These are phyloP conservation scores for Cerastis rubricosa DNA, from an alignment of 2,888 invertebrate species.

Conservation along the genomic window DNA sequence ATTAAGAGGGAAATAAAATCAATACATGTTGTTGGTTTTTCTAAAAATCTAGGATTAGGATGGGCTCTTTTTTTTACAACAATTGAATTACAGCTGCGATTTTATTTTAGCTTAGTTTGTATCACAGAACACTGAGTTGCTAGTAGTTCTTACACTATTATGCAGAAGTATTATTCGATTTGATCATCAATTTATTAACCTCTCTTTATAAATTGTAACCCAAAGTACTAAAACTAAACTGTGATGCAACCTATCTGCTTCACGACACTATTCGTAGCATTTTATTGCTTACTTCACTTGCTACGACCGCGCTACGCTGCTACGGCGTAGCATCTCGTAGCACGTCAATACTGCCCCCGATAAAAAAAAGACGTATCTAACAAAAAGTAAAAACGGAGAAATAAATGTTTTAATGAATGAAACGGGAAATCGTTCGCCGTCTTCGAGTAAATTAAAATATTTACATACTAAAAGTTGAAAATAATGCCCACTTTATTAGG, in stretches of 20 bases:
- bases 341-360: too few species aligned
- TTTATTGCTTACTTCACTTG: not conserved
- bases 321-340: constrained; percentile 59
- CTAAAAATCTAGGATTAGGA: not conserved
- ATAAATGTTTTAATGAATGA: too few species aligned
- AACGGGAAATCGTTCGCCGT: too few species aligned
- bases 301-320: constrained; percentile 46
- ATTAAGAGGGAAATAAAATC: not conserved
- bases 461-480: too few species aligned
- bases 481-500: too few species aligned
- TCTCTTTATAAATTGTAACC: too few species aligned
- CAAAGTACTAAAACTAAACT: not conserved
- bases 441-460: too few species aligned
- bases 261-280: not conserved
- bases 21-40: not conserved
- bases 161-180: too few species aligned
- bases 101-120: not conserved
- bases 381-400: too few species aligned
- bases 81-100: not conserved
- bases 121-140: not conserved
- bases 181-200: too few species aligned
- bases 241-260: not conserved
- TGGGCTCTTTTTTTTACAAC: not conserved
- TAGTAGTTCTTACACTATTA: not conserved
- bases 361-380: too few species aligned